Base-by-base conservation (phyloP, 2,113 vertebrate species). In the Casuarius casuarius region DNA sequence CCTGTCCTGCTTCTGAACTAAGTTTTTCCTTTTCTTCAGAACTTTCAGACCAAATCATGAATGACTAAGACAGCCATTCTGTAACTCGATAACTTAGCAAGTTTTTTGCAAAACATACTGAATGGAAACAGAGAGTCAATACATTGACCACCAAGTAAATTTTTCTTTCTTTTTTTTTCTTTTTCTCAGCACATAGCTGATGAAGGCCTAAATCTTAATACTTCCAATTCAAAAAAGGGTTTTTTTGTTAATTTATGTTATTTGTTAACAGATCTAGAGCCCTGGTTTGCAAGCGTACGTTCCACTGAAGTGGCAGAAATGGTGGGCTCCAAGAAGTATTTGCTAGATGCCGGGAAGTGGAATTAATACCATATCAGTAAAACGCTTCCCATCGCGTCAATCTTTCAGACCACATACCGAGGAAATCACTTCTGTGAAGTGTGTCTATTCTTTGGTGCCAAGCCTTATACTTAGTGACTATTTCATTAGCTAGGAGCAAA, bases 1-100 rank as follows among this genome's bases (percentile, higher is more conserved):
- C 85, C 92, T 96, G 87, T 66, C 91, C 78, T 67, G 54, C 33
- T 90, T 95, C 67, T 96, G 80, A 93, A 90, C 58, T 42, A 75
- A 80, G 20, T 58, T 78, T 70, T 48, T 71, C 31, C 29, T 16
- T 46, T 95, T 79, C 87, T 90, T n/a, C 74, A 84, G 77, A 75
- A 70, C 42, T 72, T 87, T 52, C 68, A 95, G 52, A 15, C 79
- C 74, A 1, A 2, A 29, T 87, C 54, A 91, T 22, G 3, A 7
- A 89, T 66, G 40, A 54, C 28, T 40, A 73, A n/a, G 40, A 73
- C 17, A n/a, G 83, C 81, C 12, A 29, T 52, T 83, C 73, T 21
- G 48, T 20, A 35, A 25, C 48, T 65, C 33, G 66, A 49, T 35
- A 90, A 52, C 44, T 13, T 42, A 33, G 21, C 8, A 61, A 40